These are phyloP conservation scores for Nomada ferruginata DNA, from an alignment of 2,888 invertebrate species.

Conservation along the genomic window DNA sequence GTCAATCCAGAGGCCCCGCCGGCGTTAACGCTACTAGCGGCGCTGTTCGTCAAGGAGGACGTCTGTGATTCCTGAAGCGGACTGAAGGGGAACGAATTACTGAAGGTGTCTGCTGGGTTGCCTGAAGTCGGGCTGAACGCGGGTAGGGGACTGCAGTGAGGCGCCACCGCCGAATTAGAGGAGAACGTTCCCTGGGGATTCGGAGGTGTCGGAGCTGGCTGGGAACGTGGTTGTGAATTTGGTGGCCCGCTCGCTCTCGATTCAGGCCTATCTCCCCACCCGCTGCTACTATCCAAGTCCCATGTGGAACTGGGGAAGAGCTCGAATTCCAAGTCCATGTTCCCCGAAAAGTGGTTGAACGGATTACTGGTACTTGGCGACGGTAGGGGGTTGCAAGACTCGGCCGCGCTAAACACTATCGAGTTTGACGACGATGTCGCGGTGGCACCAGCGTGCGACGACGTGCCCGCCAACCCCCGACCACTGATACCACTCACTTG, in stretches of 20 bases:
- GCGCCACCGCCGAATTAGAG: conserved; percentile 85
- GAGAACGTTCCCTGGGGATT: conserved; percentile 81
- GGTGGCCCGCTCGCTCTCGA: conserved; percentile 88
- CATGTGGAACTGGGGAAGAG: conserved; percentile 88
- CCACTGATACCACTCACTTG: conserved; percentile 81
- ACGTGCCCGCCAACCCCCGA: conserved; percentile 74
- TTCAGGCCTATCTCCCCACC: conserved; percentile 85
- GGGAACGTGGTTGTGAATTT: conserved; percentile 87
- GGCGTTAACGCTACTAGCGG: conserved; percentile 72
- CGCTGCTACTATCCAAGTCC: conserved; percentile 84
- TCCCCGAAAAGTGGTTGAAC: conserved; percentile 80
- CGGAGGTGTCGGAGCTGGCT: conserved; percentile 85
- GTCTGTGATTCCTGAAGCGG: conserved; percentile 86
- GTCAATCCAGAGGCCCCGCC: conserved; percentile 77
- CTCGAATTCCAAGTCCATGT: conserved; percentile 89
- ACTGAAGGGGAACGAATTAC: conserved; percentile 87
- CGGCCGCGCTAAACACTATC: conserved; percentile 79
- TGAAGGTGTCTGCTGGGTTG: conserved; percentile 85
- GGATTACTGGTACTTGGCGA: conserved; percentile 76
- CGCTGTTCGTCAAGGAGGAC: conserved; percentile 78
- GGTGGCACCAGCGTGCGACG: conserved; percentile 70
- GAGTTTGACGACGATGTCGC: conserved; percentile 75
- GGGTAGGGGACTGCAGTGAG: conserved; percentile 85
- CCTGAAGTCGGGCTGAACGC: conserved; percentile 84
- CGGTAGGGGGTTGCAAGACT: conserved; percentile 81